These are phyloP conservation scores for Nomada hirtipes DNA, from an alignment of 2,888 invertebrate genomes.

Conservation along the genomic window DNA sequence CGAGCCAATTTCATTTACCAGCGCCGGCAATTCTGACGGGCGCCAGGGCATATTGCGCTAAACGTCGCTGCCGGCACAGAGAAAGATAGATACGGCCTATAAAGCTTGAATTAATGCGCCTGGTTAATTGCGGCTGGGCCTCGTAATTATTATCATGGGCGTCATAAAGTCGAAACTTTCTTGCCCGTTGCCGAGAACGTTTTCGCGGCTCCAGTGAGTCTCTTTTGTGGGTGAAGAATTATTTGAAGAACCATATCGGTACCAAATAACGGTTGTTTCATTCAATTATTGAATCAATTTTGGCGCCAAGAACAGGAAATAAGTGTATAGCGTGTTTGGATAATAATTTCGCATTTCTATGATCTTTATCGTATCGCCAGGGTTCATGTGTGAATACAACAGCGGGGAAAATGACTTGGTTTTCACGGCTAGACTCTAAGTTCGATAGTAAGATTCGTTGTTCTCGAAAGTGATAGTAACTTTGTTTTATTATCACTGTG, in stretches of 20 bases:
- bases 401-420: no score
- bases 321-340: no score
- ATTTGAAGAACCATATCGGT: no score
- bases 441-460: no score
- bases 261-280: not conserved
- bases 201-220: not conserved
- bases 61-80: slow-evolving; percentile 45
- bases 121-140: slow-evolving; percentile 54
- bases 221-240: not conserved
- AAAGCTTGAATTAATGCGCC: slow-evolving; percentile 62
- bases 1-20: slow-evolving; percentile 66
- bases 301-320: no score
- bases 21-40: slow-evolving; percentile 49
- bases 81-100: slow-evolving; percentile 62
- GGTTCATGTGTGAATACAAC: no score
- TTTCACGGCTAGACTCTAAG: no score
- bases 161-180: slow-evolving; percentile 42
- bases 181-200: slow-evolving; percentile 1
- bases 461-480: no score
- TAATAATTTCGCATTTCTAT: no score
- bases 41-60: slow-evolving; percentile 56
- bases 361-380: no score
- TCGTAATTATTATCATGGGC: slow-evolving; percentile 45
- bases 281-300: no score
- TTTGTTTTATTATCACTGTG: no score